Base-by-base conservation (phyloP, 2,113 vertebrate genomes). In the Catharus bicknelli region DNA sequence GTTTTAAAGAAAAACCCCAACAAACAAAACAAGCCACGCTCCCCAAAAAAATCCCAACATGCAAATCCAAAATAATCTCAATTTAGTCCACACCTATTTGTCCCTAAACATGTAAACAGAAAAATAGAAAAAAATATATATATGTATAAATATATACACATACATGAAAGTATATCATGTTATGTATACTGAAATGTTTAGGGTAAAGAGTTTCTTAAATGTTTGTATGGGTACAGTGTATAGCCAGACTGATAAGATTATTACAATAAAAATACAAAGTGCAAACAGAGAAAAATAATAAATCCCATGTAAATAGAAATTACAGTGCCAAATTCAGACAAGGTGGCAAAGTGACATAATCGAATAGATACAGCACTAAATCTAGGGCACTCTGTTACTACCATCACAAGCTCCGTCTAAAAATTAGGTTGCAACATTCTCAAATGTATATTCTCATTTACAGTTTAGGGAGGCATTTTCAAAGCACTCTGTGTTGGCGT, bases 361-460 rank as follows among this genome's bases (percentile, higher is more conserved):
- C 87, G 74, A 83, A 85, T 23, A 80, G 89, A 83, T 73, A 76
- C 20, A 36, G 87, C 2, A 0, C 82, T 90, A 95, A 96, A 96
- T 91, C 91, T 96, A 96, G 95, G 96, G 85, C 95, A 96, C 82
- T 92, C 90, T 66, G 51, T 83, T 91, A 90, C 78, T 90, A 95
- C 61, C 81, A 64, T 83, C 64, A 75, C 83, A 95, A 86, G 87
- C 90, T 95, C 82, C 63, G 63, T 77, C 74, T 80, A 86, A 94
- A 94, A 96, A 95, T 94, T 95, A 95, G 94, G 95, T 95, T 96
- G 95, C 85, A 92, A 93, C 93, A 90, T 88, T 95, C 94, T 96
- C 96, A 62, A 90, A 95, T 90, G 91, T 93, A 95, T 95, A 95
- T 96, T 94, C 94, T 90, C 91, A 95, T 91, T 93, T 93, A 91